These are phyloP conservation scores for Solenopsis fugax DNA, from an alignment of 1,140 invertebrate genomes.

Conservation along the genomic window DNA sequence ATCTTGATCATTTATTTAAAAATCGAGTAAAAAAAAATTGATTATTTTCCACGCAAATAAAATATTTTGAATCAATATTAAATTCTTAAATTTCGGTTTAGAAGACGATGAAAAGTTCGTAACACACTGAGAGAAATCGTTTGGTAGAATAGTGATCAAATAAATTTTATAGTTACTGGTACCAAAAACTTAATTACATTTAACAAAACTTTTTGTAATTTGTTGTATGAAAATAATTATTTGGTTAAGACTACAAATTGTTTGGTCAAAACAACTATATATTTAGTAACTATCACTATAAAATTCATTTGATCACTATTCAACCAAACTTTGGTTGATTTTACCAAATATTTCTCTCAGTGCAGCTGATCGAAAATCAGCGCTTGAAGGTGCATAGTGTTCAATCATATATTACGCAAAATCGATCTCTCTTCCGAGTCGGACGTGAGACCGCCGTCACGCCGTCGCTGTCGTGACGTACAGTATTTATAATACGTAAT, in stretches of 20 bases:
- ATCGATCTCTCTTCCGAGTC: conserved; percentile 20
- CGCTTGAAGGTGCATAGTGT: neutral
- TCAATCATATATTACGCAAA: conserved; percentile 23
- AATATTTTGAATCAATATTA: neutral
- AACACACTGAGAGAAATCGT: too few relatives aligned
- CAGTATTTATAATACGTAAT: conserved; percentile 43
- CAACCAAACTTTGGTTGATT: too few relatives aligned
- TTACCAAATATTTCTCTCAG: too few relatives aligned
- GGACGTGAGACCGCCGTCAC: neutral
- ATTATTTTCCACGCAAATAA: neutral
- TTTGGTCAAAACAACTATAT: too few relatives aligned
- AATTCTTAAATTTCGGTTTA: neutral
- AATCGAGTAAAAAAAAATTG: neutral
- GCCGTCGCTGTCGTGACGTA: conserved; percentile 16
- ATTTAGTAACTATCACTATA: too few relatives aligned
- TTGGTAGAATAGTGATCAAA: too few relatives aligned
- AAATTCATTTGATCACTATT: too few relatives aligned
- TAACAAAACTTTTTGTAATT: too few relatives aligned
- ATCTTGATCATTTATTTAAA: neutral
- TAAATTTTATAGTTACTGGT: too few relatives aligned
- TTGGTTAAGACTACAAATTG: too few relatives aligned
- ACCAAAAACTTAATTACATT: too few relatives aligned
- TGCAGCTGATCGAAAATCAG: neutral
- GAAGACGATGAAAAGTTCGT: neutral
- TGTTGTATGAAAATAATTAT: too few relatives aligned